A percentile compares a stretch with the other conserved stretches of the same genome.
Evolutionary conservation across 2,797 vertebrate species (phyloP).

Genomic region (Hybognathus amarus): DNA sequence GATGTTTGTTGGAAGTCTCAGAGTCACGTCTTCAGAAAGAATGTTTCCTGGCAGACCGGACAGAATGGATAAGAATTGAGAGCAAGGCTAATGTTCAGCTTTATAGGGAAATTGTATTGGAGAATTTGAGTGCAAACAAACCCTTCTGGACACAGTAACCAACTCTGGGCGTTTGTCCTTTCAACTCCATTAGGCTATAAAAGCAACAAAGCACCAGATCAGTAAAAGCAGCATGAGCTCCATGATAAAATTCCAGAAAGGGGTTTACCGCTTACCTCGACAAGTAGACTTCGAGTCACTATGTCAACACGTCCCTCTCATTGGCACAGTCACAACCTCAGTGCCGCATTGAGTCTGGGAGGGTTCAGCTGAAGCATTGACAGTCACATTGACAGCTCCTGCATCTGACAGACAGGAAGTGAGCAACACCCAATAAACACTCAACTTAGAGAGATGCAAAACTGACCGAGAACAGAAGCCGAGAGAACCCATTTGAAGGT

Average conservation of each 20-base stretch:
- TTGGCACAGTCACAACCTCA: slow-evolving; percentile 69
- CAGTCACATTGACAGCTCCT: neutral
- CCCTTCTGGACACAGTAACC: too few species aligned
- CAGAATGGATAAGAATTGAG: neutral
- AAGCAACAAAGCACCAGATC: too few species aligned
- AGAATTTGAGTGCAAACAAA: neutral
- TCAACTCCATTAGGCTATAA: too few species aligned
- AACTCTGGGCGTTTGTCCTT: too few species aligned
- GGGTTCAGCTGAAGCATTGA: neutral
- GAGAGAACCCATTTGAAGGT: slow-evolving; percentile 2
- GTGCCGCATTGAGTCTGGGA: slow-evolving; percentile 67
- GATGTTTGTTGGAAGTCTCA: slow-evolving; percentile 68
- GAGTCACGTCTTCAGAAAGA: slow-evolving; percentile 52
- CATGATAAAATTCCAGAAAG: neutral
- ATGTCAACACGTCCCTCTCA: slow-evolving; percentile 74
- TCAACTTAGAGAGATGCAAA: too few species aligned
- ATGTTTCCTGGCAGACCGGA: slow-evolving; percentile 58
- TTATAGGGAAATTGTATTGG: neutral
- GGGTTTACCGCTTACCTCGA: slow-evolving; percentile 61
- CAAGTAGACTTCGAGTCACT: slow-evolving; percentile 67
- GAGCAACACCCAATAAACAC: neutral
- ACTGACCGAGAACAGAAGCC: neutral
- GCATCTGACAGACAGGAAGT: neutral
- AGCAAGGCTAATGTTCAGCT: neutral
- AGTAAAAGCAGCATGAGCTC: too few species aligned